Evolutionary conservation across 2,797 vertebrate genomes (phyloP).

Genomic region (Lepidocolaptes lacrymiger): DNA sequence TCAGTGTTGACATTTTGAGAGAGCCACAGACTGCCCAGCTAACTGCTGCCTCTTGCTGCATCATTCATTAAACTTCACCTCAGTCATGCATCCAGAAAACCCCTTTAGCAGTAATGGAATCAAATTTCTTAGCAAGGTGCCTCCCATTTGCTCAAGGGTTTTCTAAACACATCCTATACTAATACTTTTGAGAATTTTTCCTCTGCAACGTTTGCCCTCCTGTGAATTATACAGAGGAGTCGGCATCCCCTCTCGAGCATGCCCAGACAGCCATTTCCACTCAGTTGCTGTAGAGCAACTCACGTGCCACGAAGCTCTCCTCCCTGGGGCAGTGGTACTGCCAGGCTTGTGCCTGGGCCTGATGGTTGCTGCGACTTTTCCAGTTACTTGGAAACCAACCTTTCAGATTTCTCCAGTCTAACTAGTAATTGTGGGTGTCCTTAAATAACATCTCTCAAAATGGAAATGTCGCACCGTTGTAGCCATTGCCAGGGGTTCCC

Average conservation of each 20-base stretch:
- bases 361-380: not conserved
- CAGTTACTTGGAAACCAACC: not conserved
- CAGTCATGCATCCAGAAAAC: not conserved
- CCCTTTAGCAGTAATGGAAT: not conserved
- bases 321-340: fast-evolving
- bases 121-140: not conserved
- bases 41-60: not conserved
- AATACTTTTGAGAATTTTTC: not conserved
- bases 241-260: fast-evolving
- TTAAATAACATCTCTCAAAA: not conserved
- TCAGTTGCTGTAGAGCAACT: not conserved
- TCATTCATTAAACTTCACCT: not conserved
- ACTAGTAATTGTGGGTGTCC: not conserved
- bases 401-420: not conserved
- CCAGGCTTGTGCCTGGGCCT: not conserved
- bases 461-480: not conserved
- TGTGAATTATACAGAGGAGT: not conserved
- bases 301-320: no score
- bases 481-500: not conserved
- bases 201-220: not conserved
- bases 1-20: not conserved
- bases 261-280: not conserved
- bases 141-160: not conserved
- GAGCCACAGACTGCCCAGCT: not conserved
- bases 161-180: not conserved